Evolutionary conservation across 2,888 invertebrate species (phyloP).

Genomic region (Xanthostigma xanthostigma): DNA sequence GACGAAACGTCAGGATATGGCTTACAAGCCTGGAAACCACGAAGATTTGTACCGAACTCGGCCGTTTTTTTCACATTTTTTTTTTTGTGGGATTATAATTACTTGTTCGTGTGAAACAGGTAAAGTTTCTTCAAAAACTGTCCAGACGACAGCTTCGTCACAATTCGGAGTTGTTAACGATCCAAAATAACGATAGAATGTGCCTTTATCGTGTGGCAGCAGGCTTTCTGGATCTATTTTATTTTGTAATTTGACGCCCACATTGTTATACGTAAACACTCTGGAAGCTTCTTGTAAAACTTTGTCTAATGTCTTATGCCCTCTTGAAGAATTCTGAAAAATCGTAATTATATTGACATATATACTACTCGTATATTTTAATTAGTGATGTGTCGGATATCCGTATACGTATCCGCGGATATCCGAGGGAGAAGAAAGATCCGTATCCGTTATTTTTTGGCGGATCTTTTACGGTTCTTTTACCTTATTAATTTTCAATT

Average conservation of each 20-base stretch:
- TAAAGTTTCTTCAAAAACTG: slow-evolving; percentile 39
- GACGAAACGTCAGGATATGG: too few species aligned
- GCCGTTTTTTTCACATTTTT: too few species aligned
- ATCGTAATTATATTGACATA: background rate
- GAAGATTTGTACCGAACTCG: too few species aligned
- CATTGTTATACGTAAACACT: background rate
- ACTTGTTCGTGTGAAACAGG: slow-evolving; percentile 37
- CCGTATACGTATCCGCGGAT: too few species aligned
- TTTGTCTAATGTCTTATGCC: background rate
- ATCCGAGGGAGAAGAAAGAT: too few species aligned
- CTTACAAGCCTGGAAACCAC: too few species aligned
- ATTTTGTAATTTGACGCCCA: slow-evolving; percentile 10
- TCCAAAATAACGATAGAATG: slow-evolving; percentile 51
- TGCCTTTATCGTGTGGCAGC: slow-evolving; percentile 35
- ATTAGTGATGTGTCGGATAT: too few species aligned
- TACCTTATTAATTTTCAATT: too few species aligned
- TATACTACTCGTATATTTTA: too few species aligned
- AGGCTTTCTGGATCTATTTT: slow-evolving; percentile 29
- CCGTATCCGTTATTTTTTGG: too few species aligned
- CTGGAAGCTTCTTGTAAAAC: background rate
- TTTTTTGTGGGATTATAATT: too few species aligned
- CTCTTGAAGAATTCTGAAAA: background rate
- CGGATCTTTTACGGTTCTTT: too few species aligned
- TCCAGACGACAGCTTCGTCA: slow-evolving; percentile 60
- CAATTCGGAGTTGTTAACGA: slow-evolving; percentile 64